Conservation (phyloP, 2,113 vertebrate genomes). For the Pelmatolapia mariae region DNA sequence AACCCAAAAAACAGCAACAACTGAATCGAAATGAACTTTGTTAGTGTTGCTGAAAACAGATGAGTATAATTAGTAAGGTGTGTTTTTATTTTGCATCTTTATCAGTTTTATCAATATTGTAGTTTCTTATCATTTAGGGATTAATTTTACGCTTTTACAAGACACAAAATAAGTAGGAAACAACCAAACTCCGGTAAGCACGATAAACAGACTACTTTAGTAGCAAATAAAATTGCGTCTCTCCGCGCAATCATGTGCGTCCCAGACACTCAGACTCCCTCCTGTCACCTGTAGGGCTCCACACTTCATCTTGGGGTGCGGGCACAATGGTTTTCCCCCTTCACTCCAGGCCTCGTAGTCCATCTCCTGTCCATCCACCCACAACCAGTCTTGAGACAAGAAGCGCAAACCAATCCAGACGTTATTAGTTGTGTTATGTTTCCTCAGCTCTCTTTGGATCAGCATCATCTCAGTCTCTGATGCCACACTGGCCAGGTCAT, state of each 20-base stretch:
- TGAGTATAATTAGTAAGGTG: neutral
- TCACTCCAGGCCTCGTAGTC: neutral
- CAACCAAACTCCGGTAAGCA: neutral
- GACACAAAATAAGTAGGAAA: neutral
- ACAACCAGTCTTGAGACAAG: neutral
- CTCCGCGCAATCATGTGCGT: neutral
- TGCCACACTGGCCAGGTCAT: neutral
- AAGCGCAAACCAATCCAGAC: neutral
- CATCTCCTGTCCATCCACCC: neutral
- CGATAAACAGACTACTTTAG: neutral
- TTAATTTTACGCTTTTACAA: neutral
- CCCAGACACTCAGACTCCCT: neutral
- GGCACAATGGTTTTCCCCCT: neutral
- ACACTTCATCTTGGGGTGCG: neutral
- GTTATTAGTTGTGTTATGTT: neutral
- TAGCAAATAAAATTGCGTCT: neutral
- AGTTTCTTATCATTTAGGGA: neutral
- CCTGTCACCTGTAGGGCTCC: neutral
- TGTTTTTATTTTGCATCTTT: neutral
- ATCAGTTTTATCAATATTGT: neutral
- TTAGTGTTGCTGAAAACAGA: neutral
- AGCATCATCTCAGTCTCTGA: neutral
- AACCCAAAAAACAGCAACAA: neutral
- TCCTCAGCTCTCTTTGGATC: neutral
- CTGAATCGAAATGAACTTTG: neutral